Evolutionary conservation across 2,888 invertebrate species (phyloP).

Genomic region (Clusia tigrina): DNA sequence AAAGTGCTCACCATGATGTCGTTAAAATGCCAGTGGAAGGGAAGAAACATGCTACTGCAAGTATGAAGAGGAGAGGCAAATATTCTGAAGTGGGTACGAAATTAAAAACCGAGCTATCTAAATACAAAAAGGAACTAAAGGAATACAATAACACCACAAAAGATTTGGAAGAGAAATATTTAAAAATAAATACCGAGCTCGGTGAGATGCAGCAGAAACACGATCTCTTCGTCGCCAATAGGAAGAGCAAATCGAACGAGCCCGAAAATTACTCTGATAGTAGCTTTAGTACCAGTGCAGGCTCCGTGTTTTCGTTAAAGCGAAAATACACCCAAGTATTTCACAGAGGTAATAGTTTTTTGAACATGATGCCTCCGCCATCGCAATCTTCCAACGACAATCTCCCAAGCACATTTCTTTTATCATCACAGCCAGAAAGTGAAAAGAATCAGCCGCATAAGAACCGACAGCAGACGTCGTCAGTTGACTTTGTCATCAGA

Average conservation of each 20-base stretch:
- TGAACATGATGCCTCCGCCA: slow-evolving; percentile 36
- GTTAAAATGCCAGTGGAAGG: slow-evolving; percentile 15
- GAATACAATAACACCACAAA: slow-evolving; percentile 55
- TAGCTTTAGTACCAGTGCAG: slow-evolving; percentile 39
- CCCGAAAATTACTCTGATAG: slow-evolving; percentile 30
- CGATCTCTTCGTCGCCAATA: slow-evolving; percentile 41
- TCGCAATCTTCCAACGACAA: slow-evolving; percentile 33
- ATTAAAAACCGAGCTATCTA: slow-evolving; percentile 49
- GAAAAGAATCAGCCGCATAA: slow-evolving; percentile 5
- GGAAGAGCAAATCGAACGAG: slow-evolving; percentile 30
- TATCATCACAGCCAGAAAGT: not conserved
- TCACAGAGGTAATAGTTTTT: slow-evolving; percentile 44
- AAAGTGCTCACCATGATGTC: slow-evolving; percentile 13
- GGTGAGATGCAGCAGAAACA: slow-evolving; percentile 56
- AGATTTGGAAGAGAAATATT: slow-evolving; percentile 53
- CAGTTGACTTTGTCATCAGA: slow-evolving; percentile 5
- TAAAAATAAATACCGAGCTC: slow-evolving; percentile 55
- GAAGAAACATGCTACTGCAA: slow-evolving; percentile 22
- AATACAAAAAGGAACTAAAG: slow-evolving; percentile 52
- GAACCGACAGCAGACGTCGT: slow-evolving; percentile 20
- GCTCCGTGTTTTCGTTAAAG: slow-evolving; percentile 42
- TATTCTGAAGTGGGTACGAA: slow-evolving; percentile 36
- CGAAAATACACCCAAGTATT: slow-evolving; percentile 44
- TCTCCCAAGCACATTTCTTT: slow-evolving; percentile 5
- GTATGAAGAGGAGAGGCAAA: not conserved